Conservation (phyloP, 2,888 invertebrate species). For the Margaritifera margaritifera region DNA sequence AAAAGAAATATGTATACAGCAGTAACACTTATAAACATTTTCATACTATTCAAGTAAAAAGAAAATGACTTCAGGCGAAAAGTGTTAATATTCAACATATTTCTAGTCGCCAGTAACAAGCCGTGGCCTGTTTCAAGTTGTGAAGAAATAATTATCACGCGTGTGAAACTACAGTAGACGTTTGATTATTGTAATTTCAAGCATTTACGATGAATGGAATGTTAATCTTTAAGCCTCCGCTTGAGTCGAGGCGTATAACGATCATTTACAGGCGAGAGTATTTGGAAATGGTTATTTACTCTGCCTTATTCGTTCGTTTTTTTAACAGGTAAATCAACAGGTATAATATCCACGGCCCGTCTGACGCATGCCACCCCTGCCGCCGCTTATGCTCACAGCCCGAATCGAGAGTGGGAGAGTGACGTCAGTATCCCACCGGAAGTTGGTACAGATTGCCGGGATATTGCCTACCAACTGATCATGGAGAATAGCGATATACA, state of each 20-base stretch:
- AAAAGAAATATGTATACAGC: too few relatives aligned
- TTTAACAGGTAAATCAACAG: slow-evolving; percentile 56
- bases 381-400: slow-evolving; percentile 54
- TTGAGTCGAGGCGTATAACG: background rate
- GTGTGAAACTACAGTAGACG: too few relatives aligned
- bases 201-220: background rate
- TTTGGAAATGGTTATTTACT: too few relatives aligned
- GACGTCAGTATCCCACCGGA: slow-evolving; percentile 20
- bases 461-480: slow-evolving; percentile 37
- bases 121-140: too few relatives aligned
- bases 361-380: slow-evolving; percentile 68
- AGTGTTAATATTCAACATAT: too few relatives aligned
- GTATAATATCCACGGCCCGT: slow-evolving; percentile 62
- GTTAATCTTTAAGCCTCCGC: too few relatives aligned
- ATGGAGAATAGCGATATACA: slow-evolving; percentile 33
- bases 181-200: background rate
- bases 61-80: too few relatives aligned
- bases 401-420: slow-evolving; percentile 57
- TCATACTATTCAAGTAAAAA: too few relatives aligned
- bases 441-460: slow-evolving; percentile 21
- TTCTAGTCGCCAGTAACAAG: too few relatives aligned
- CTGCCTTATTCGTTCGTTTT: background rate
- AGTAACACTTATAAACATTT: too few relatives aligned
- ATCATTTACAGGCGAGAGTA: too few relatives aligned
- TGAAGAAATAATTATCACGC: too few relatives aligned